Conservation (phyloP, 2,888 invertebrate species). For the Ectropis crepuscularia region DNA sequence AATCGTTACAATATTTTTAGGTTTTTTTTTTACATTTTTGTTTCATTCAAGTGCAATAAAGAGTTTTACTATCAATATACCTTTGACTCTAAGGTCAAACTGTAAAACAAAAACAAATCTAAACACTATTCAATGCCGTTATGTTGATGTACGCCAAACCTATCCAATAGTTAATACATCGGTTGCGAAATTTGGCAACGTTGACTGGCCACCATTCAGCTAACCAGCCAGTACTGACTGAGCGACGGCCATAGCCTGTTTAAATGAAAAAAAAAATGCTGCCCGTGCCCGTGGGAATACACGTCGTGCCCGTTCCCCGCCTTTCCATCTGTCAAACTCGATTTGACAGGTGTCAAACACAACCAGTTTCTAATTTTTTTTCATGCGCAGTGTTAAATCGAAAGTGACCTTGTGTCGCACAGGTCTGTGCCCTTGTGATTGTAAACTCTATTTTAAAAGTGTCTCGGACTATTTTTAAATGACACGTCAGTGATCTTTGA, state of each 20-base stretch:
- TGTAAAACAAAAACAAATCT: background rate
- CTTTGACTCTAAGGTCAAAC: too few relatives aligned
- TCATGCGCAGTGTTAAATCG: slow-evolving; percentile 37
- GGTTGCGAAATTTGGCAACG: slow-evolving; percentile 78
- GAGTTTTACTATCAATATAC: too few relatives aligned
- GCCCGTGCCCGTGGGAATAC: too few relatives aligned
- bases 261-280: slow-evolving; percentile 53
- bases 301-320: slow-evolving; percentile 46
- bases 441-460: slow-evolving; percentile 36
- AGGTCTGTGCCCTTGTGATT: slow-evolving; percentile 38
- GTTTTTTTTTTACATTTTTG: too few relatives aligned
- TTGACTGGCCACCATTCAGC: slow-evolving; percentile 52
- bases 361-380: slow-evolving; percentile 40
- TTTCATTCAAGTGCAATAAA: too few relatives aligned
- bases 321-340: slow-evolving; percentile 46
- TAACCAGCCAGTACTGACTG: slow-evolving; percentile 36
- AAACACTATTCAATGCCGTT: slow-evolving; percentile 9
- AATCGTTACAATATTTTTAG: too few relatives aligned
- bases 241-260: slow-evolving; percentile 20
- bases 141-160: slow-evolving; percentile 6
- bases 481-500: slow-evolving; percentile 41
- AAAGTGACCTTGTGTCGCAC: slow-evolving; percentile 42
- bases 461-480: slow-evolving; percentile 33
- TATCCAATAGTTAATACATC: slow-evolving; percentile 35
- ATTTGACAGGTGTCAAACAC: slow-evolving; percentile 35